phyloP scores from a whole-genome alignment of 2,113 vertebrate genomes.

The Ia io region DNA sequence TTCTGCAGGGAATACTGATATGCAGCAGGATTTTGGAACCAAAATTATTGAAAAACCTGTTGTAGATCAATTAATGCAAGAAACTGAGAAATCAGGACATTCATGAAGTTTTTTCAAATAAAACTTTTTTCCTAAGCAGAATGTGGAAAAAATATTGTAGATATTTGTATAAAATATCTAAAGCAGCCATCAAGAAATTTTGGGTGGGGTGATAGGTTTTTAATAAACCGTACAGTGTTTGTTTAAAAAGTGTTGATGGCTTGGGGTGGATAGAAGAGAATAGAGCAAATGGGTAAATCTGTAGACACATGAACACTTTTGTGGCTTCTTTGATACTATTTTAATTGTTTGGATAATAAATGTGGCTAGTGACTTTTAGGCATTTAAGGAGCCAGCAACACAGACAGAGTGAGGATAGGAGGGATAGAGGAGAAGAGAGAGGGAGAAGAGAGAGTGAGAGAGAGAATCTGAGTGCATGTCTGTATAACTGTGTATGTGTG shows the following conservation, averaged over 20 bases:
- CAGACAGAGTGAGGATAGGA: too few species aligned
- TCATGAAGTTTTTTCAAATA: background rate
- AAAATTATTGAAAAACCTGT: background rate
- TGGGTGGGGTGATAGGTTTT: background rate
- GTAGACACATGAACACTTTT: background rate
- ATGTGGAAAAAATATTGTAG: background rate
- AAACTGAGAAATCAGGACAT: background rate
- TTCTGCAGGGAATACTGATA: background rate
- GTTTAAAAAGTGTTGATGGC: background rate
- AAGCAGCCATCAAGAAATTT: background rate
- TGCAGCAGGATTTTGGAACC: background rate
- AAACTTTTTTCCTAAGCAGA: background rate
- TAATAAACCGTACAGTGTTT: background rate
- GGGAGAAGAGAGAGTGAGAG: background rate
- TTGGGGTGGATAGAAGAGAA: background rate
- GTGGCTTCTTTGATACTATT: background rate
- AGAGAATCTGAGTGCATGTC: background rate
- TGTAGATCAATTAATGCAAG: background rate
- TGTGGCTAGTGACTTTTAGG: background rate
- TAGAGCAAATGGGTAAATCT: background rate
- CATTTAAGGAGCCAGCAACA: background rate
- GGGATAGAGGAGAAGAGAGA: background rate
- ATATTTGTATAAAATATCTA: background rate
- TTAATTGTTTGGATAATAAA: conserved; percentile 15
- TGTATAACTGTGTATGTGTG: background rate